These are phyloP conservation scores for Trichonephila clavata DNA, from an alignment of 1,140 invertebrate species.

Conservation along the genomic window DNA sequence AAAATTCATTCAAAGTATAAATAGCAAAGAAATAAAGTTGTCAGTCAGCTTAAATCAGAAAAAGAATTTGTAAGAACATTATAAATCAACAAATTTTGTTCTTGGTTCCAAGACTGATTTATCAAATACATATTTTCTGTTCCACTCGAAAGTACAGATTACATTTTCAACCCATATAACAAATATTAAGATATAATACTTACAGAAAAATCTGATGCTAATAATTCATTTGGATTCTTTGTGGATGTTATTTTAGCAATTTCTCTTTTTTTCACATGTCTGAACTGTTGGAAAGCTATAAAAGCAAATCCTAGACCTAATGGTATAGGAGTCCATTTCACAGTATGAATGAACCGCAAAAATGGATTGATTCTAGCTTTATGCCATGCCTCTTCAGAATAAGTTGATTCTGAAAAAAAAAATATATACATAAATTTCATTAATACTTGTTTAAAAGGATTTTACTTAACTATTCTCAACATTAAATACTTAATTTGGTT, in stretches of 20 bases:
- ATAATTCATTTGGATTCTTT: constrained; percentile 28
- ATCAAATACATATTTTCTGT: too few relatives aligned
- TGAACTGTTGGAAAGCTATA: constrained; percentile 80
- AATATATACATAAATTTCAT: neutral
- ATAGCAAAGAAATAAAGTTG: too few relatives aligned
- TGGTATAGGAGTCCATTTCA: constrained; percentile 81
- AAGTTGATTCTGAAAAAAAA: constrained; percentile 47
- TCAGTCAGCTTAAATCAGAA: too few relatives aligned
- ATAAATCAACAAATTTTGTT: too few relatives aligned
- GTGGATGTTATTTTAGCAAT: constrained; percentile 50
- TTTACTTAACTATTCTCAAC: too few relatives aligned
- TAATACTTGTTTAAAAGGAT: too few relatives aligned
- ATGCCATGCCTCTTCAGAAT: constrained; percentile 56
- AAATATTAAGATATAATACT: neutral
- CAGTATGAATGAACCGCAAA: constrained; percentile 78
- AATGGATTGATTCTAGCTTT: constrained; percentile 54
- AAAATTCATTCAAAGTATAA: too few relatives aligned
- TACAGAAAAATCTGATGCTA: constrained; percentile 71
- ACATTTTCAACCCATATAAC: too few relatives aligned
- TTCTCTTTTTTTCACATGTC: constrained; percentile 78
- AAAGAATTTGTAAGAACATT: too few relatives aligned
- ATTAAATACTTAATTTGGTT: too few relatives aligned
- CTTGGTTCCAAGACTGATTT: too few relatives aligned
- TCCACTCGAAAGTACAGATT: too few relatives aligned
- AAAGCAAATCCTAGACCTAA: constrained; percentile 80